A percentile compares a stretch with the other conserved stretches of the same genome.
phyloP scores from a whole-genome alignment of 2,888 invertebrate genomes.

The Lycaena phlaeas region DNA sequence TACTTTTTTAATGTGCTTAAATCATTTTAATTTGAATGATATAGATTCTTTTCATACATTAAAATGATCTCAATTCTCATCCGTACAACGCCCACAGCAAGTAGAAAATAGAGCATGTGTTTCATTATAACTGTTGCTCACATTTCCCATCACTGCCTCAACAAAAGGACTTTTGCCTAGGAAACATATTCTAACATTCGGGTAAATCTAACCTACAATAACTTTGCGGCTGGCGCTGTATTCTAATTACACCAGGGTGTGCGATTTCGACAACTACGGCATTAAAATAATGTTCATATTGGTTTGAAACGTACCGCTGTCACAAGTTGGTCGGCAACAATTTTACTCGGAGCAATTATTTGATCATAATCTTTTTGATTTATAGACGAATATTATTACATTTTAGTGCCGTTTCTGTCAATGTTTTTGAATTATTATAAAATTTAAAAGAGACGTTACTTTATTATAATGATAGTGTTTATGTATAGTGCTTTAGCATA shows the following conservation, averaged over 20 bases:
- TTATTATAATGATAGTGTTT: not conserved
- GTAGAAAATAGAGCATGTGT: too few relatives aligned
- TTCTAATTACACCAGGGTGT: not conserved
- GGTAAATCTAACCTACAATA: not conserved
- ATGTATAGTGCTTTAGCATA: not conserved
- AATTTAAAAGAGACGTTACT: conserved; percentile 9
- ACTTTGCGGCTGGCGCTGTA: not conserved
- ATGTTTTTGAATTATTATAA: conserved; percentile 16
- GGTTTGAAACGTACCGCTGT: not conserved
- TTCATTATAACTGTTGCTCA: too few relatives aligned
- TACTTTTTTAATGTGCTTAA: too few relatives aligned
- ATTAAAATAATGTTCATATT: not conserved
- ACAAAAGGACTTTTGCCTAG: not conserved
- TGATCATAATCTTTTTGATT: conserved; percentile 22
- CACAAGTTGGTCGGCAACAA: conserved; percentile 8
- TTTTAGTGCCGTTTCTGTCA: conserved; percentile 20
- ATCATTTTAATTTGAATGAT: too few relatives aligned
- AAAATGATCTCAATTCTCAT: too few relatives aligned
- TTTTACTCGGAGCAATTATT: conserved; percentile 23
- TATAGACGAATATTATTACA: conserved; percentile 22
- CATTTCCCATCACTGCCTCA: not conserved
- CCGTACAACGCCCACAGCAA: too few relatives aligned
- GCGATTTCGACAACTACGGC: not conserved
- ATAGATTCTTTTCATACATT: too few relatives aligned
- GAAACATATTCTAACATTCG: not conserved